Evolutionary conservation across 2,888 invertebrate genomes (phyloP), one percentile per base, ranked within the genome.

Genomic region (Microctonus hyperodae): DNA sequence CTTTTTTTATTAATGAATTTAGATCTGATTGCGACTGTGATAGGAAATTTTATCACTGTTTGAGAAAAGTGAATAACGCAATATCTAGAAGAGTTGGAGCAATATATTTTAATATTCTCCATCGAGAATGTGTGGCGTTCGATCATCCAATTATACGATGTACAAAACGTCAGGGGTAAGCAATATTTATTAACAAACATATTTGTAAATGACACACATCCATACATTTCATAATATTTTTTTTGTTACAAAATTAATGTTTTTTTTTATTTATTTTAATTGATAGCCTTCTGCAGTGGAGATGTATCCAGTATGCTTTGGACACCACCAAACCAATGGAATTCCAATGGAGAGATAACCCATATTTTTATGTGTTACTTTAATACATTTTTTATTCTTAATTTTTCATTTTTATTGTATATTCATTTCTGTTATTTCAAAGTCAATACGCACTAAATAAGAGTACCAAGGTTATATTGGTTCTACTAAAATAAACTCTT

Each of bases 11-110:
- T 31, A 33, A 3, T 33, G 40, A 55, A 31, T 9, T 0, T 82
- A 90, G 91, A 74, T 91, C 91, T 0, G 89, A 90, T 79, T 93
- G 93, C 81, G 86, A 87, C 59, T 93, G 93, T 74, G 92, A 93
- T 81, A 76, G 83, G 0, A 85, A 85, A 74, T 93, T 93, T 83
- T 88, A 90, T 16, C 82, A 86, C 0, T 93, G 92, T 74, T 85
- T 93, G 62, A 88, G 87, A 66, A 83, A 86, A 59, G 88, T 87
- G 56, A 85, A 85, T 72, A 86, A 86, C 0, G 71, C 88, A 65
- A 84, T 89, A 2, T 86, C 89, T 0, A 84, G 85, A 0, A 87
- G 88, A 81, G 88, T 91, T 53, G 91, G 91, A 1, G 85, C 87
- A 31, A 89, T 91, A 0, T 93, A 91, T 84, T 93, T 93, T 85